These are phyloP conservation scores for Myotis yumanensis DNA, from an alignment of 2,113 vertebrate genomes.

Conservation along the genomic window DNA sequence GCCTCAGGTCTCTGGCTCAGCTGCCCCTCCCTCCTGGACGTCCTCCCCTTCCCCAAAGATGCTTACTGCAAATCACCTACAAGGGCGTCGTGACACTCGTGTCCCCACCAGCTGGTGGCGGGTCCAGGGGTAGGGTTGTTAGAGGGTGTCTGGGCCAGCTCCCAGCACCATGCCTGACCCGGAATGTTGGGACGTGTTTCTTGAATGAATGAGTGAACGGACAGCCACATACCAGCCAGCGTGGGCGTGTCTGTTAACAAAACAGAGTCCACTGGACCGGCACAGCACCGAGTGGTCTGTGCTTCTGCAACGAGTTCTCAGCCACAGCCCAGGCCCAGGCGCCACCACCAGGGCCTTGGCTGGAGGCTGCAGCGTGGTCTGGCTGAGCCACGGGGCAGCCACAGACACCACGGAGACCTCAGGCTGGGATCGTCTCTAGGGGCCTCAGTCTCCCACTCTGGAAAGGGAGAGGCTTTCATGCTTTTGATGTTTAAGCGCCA, in stretches of 20 bases:
- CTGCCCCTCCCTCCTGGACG: not conserved
- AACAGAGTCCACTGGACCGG: not conserved
- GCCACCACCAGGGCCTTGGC: not conserved
- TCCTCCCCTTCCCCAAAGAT: not conserved
- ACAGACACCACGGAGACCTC: not conserved
- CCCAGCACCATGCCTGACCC: not conserved
- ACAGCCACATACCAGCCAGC: not conserved
- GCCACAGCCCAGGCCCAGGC: not conserved
- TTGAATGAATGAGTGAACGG: not conserved
- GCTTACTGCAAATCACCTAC: not conserved
- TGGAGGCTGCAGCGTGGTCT: not conserved
- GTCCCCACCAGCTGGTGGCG: not conserved
- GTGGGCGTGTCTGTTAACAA: accelerated
- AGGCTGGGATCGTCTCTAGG: not conserved
- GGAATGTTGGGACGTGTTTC: not conserved
- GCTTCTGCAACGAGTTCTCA: not conserved
- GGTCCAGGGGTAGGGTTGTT: accelerated
- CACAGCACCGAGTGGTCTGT: accelerated
- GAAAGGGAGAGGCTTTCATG: not conserved
- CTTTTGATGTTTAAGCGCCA: not conserved
- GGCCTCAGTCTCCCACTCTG: not conserved
- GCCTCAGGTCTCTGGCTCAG: not conserved
- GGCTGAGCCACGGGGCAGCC: not conserved
- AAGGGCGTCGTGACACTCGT: not conserved
- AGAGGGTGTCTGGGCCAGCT: not conserved